Base-by-base conservation (phyloP, 2,797 vertebrate species). In the Sebastes reedi region DNA sequence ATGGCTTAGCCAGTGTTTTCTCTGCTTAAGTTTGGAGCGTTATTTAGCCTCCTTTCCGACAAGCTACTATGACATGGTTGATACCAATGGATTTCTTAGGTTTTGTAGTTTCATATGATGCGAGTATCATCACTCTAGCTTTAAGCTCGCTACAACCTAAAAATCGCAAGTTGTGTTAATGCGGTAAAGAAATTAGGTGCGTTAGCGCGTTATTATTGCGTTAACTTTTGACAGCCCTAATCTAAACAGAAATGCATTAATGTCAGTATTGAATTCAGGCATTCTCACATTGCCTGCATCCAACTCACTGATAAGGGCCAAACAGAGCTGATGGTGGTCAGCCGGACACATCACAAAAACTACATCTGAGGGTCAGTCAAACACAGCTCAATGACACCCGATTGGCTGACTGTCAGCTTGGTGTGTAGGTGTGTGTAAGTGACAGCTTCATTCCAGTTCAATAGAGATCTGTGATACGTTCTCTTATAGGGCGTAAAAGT, bases 371-470 rank as follows among this genome's bases (percentile, higher is more conserved):
- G 61, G 18, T 75, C 46, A 58, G n/a, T 8, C 67, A 3, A 36
- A 54, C 70, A 70, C n/a, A 60, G 39, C 46, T 22, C 39, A 50
- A 4, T 22, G 30, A 72, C 65, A 36, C 46, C 68, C 46, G 46
- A 60, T 30, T 20, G 14, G 54, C 32, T 65, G 50, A 58, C n/a
- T 65, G 30, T 66, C 79, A 75, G 61, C 25, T 67, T 36, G 70
- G 18, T 64, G 66, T 54, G 62, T 24, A 55, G 14, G 46, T 67
- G 25, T 22, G 22, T 60, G 24, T 14, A 36, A 12, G 32, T 50
- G 39, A 65, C 46, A 52, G 58, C 27, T 73, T 81, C 32, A 68
- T 73, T 82, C 65, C 67, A 65, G n/a, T 14, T 18, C 22, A 56
- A 65, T 2, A 29, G 55, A 54, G 65, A 77, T 78, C 34, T 72